A percentile compares a stretch with the other conserved stretches of the same genome.
These are phyloP conservation scores for Oreortyx pictus DNA, from an alignment of 2,797 vertebrate genomes.

Conservation along the genomic window DNA sequence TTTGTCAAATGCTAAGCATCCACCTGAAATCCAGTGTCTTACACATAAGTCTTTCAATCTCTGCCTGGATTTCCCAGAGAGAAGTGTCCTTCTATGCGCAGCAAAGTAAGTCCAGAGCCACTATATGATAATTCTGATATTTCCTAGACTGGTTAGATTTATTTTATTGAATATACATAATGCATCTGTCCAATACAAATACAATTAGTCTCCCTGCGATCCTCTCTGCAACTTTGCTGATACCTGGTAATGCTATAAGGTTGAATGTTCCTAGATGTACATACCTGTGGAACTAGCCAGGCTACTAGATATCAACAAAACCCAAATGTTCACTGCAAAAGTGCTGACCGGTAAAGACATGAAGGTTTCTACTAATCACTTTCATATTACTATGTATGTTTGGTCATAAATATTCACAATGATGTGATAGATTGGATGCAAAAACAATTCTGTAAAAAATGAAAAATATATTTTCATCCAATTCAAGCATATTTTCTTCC, in stretches of 20 bases:
- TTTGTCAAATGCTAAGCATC: background rate
- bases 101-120: background rate
- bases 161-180: background rate
- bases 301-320: background rate
- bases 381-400: accelerated
- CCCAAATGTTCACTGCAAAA: background rate
- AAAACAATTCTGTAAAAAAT: background rate
- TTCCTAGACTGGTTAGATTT: background rate
- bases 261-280: background rate
- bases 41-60: background rate
- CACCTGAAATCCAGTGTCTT: background rate
- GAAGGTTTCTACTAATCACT: background rate
- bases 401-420: background rate
- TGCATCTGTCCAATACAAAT: background rate
- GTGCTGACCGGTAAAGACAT: background rate
- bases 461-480: background rate
- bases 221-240: background rate
- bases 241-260: background rate
- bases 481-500: background rate
- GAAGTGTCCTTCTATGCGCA: background rate
- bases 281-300: background rate
- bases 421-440: background rate
- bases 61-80: background rate
- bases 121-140: background rate
- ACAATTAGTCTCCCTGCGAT: background rate